phyloP scores from a whole-genome alignment of 2,113 vertebrate genomes.

The Ibidorhyncha struthersii region DNA sequence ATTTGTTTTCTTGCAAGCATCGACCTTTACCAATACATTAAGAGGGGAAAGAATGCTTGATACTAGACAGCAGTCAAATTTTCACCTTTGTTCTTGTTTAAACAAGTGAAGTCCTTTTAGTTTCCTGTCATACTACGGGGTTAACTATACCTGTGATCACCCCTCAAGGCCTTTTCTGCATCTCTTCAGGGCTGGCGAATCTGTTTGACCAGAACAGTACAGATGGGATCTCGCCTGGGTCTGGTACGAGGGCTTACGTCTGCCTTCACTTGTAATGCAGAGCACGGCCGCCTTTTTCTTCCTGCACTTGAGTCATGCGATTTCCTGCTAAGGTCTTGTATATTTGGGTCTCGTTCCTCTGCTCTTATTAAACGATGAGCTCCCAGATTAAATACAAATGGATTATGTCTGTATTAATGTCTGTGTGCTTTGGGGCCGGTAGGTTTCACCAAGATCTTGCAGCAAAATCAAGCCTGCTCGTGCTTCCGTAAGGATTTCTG shows the following conservation, averaged over 20 bases:
- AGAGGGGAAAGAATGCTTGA: neutral
- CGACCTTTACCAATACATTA: neutral
- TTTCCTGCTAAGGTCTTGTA: neutral
- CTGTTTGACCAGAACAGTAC: neutral
- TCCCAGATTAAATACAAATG: neutral
- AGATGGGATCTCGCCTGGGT: neutral
- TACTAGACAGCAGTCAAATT: neutral
- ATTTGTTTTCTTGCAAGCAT: neutral
- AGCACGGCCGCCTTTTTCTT: neutral
- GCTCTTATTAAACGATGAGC: neutral
- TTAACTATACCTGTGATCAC: neutral
- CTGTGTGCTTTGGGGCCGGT: neutral
- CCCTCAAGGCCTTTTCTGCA: neutral
- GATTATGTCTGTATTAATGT: neutral
- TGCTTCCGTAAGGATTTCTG: neutral
- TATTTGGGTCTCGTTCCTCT: neutral
- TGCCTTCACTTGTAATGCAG: neutral
- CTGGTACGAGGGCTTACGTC: neutral
- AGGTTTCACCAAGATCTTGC: neutral
- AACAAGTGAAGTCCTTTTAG: neutral
- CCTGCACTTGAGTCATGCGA: neutral
- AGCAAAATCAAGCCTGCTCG: neutral
- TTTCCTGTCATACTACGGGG: neutral
- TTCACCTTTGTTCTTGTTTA: neutral
- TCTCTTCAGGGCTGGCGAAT: neutral